A percentile compares a stretch with the other conserved stretches of the same genome.
Evolutionary conservation across 2,888 invertebrate genomes (phyloP).

Genomic region (Heliconius hortense): DNA sequence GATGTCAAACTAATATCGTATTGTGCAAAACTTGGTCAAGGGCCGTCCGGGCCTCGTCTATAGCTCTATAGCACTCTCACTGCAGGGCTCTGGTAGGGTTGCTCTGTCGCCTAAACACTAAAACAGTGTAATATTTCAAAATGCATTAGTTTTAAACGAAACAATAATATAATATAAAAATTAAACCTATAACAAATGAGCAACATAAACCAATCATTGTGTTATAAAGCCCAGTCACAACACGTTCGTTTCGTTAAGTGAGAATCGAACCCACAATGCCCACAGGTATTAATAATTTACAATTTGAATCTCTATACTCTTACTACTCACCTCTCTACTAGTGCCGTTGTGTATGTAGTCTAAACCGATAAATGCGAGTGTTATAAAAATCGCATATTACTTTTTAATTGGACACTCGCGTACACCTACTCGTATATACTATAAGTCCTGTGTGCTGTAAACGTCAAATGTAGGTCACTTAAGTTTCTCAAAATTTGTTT

Average conservation of each 20-base stretch:
- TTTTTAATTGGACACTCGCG: background rate
- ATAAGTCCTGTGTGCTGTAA: background rate
- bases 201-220: no score
- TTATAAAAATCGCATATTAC: background rate
- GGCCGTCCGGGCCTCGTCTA: conserved; percentile 27
- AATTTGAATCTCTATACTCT: no score
- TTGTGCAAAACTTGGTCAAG: conserved; percentile 36
- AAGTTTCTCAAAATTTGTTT: conserved; percentile 8
- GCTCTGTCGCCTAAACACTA: background rate
- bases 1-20: conserved; percentile 30
- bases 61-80: conserved; percentile 16
- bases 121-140: background rate
- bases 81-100: conserved; percentile 24
- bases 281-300: no score
- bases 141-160: background rate
- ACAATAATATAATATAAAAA: no score
- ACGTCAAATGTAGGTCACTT: background rate
- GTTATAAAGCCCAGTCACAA: no score
- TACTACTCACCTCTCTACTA: no score
- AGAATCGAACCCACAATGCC: no score
- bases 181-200: no score
- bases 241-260: no score
- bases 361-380: background rate
- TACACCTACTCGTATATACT: background rate
- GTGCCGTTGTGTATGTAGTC: background rate